phyloP scores from a whole-genome alignment of 2,113 vertebrate genomes.

The Menura novaehollandiae region DNA sequence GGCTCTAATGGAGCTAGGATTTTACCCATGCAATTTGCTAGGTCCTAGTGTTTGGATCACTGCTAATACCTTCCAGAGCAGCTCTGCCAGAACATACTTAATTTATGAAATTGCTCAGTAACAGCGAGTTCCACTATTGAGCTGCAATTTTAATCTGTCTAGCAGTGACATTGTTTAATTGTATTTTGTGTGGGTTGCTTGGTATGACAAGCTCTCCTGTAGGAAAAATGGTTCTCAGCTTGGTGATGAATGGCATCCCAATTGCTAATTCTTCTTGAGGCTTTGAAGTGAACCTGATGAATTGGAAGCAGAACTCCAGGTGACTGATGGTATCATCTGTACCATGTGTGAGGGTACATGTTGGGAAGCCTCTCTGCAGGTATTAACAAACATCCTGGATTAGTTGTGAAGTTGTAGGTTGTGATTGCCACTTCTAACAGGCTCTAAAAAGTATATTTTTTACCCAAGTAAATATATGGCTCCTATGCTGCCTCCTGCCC shows the following conservation, averaged over 20 bases:
- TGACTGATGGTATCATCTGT: accelerated
- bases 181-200: neutral
- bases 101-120: constrained; percentile 3
- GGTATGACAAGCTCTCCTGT: neutral
- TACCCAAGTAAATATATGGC: neutral
- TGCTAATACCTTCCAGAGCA: neutral
- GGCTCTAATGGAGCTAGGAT: neutral
- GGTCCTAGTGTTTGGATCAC: neutral
- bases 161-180: neutral
- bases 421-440: neutral
- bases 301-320: neutral
- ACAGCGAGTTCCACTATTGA: neutral
- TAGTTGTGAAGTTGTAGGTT: neutral
- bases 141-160: neutral
- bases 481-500: neutral
- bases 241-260: neutral
- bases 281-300: neutral
- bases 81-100: neutral
- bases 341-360: neutral
- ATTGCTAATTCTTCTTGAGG: neutral
- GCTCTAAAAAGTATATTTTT: neutral
- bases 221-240: neutral
- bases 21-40: neutral
- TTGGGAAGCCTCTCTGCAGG: neutral
- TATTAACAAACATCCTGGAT: neutral